phyloP scores from a whole-genome alignment of 2,797 vertebrate species.

The Sternotherus odoratus region DNA sequence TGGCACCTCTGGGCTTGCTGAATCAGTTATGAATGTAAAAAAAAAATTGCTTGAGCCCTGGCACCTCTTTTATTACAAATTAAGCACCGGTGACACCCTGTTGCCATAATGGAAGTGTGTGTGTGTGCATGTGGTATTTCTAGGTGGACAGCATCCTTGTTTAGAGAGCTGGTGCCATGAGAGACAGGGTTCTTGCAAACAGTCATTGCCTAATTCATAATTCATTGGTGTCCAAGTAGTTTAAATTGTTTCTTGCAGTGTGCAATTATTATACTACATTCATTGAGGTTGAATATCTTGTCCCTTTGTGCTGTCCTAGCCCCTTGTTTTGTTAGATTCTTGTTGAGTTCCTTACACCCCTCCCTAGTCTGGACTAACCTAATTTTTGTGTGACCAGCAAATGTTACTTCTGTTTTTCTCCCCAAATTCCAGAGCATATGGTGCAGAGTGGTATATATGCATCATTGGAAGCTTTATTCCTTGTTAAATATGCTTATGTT shows the following conservation, averaged over 20 bases:
- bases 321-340: background rate
- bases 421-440: background rate
- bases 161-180: background rate
- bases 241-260: fast-evolving
- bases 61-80: too few species aligned
- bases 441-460: fast-evolving
- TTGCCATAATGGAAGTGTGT: background rate
- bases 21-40: too few species aligned
- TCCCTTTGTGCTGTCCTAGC: background rate
- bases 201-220: background rate
- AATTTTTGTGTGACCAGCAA: background rate
- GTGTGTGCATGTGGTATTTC: too few species aligned
- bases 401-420: background rate
- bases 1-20: too few species aligned
- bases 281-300: background rate
- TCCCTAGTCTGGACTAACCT: fast-evolving
- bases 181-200: background rate
- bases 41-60: too few species aligned
- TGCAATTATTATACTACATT: background rate
- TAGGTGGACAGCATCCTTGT: background rate
- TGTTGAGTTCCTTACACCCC: background rate
- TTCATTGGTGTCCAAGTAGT: background rate
- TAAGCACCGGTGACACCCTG: background rate
- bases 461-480: fast-evolving
- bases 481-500: background rate